Base-by-base conservation (phyloP, 2,888 invertebrate species). In the Euspilapteryx auroguttella region DNA sequence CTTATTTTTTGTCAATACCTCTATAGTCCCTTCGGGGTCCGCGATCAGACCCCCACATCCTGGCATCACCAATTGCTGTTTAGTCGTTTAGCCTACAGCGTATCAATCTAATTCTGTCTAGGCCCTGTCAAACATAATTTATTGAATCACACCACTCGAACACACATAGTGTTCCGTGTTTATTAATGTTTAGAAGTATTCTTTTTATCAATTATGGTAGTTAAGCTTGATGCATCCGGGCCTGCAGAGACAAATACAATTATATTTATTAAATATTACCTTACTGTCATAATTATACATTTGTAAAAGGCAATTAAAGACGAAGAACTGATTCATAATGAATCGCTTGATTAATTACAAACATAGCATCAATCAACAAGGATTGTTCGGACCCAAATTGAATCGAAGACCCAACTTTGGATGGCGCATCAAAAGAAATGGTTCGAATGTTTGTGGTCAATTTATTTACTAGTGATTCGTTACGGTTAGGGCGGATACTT, bases 391-490 rank as follows among this genome's bases (percentile, higher is more conserved):
- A 49, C 51, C 53, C 50, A 53, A 57, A 61, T 57, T 46, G 55
- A 55, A 49, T 51, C 36, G 45, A 47, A 50, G 47, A 48, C 37
- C 24, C 9, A 23, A 24, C 36, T 38, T 43, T 41, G 44, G 51
- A 51, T 36, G 38, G 40, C 38, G 38, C 50, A 50, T 59, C 55
- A 62, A 63, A 66, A 61, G 59, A 56, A 61, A 62, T 53, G 45
- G 42, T 47, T 50, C 52, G 58, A 62, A 17, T 17, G 8, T 17
- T 17, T 64, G 59, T 64, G 61, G 66, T 71, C 69, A 65, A 68
- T 69, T 69, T 71, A 66, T 69, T 69, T 69, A 71, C 68, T 58
- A 64, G 59, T 48, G 56, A 71, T 71, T 71, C 58, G 71, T 68
- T 71, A 61, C 55, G 58, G 58, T 47, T 53, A 56, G 71, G 71